Conservation (phyloP, 2,888 invertebrate species). For the Hirtodrosophila trivittata region DNA sequence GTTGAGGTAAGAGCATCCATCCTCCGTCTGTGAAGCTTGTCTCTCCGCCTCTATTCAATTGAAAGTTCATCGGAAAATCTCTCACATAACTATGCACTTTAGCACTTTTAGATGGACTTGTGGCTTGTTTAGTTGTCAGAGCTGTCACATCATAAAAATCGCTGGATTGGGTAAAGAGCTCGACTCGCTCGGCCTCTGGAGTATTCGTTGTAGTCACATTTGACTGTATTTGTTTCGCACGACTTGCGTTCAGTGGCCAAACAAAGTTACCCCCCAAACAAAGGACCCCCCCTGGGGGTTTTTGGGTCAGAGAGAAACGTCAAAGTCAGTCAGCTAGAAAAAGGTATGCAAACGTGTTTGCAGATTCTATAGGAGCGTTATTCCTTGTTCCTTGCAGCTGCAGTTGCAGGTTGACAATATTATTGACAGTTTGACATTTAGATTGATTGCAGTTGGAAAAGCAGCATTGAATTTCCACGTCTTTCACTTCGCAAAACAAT, state of each 20-base stretch:
- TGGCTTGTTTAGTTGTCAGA: too few relatives aligned
- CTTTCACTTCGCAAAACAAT: conserved; percentile 50
- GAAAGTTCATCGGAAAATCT: too few relatives aligned
- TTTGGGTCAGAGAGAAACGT: conserved; percentile 51
- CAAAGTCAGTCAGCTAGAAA: conserved; percentile 55
- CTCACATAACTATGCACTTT: too few relatives aligned
- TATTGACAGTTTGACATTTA: conserved; percentile 74
- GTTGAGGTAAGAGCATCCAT: too few relatives aligned
- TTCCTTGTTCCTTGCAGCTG: conserved; percentile 5
- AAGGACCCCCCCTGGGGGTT: too few relatives aligned
- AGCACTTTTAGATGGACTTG: too few relatives aligned
- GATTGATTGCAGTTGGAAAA: conserved; percentile 72
- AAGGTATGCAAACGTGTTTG: conserved; percentile 70
- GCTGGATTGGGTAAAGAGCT: not conserved
- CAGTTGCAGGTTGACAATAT: conserved; percentile 60
- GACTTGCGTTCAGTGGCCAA: conserved; percentile 46
- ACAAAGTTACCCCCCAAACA: conserved; percentile 5
- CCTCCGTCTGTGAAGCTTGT: too few relatives aligned
- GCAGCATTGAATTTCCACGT: conserved; percentile 29
- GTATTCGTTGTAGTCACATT: conserved; percentile 35
- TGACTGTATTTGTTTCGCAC: conserved; percentile 60
- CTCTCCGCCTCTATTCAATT: too few relatives aligned
- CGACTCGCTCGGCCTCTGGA: too few relatives aligned
- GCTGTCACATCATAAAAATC: too few relatives aligned
- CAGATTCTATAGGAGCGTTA: too few relatives aligned